Evolutionary conservation across 1,140 invertebrate genomes (phyloP), one percentile per base, ranked within the genome.

Genomic region (Drosophila nasuta): DNA sequence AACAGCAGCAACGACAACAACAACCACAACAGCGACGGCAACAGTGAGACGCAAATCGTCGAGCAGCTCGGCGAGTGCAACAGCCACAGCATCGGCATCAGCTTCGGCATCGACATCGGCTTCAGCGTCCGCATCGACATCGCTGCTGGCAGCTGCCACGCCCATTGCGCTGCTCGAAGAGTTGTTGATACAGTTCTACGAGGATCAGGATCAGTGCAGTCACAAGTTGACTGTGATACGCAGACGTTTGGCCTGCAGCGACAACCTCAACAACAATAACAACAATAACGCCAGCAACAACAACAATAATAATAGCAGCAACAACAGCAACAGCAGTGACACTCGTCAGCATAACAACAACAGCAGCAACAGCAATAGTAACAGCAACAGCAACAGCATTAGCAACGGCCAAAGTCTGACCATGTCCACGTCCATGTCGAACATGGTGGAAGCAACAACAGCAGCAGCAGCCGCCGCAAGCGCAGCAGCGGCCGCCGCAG

Each of bases 131-230:
- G 62, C 56, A n/a, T 75, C 78, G 1, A 65, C 75, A n/a, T 85
- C 81, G n/a, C 60, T 80, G 4, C 45, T 74, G 13, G 75, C 66
- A 7, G 59, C 70, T 3, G 49, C 51, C 30, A 74, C 81, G 25
- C 77, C 81, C 13, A 91, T 91, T 38, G 65, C 74, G 3, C 62
- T 92, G 60, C 77, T 92, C 5, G 91, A 92, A 46, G 91, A 92
- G 71, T 33, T 92, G 58, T 75, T 92, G 1, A 76, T 92, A 17
- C 86, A 92, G 52, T 86, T 92, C 43, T 92, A 92, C 90, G 91
- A 92, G 52, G 86, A 91, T 54, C 91, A 85, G 20, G 83, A 86
- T 62, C 82, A 82, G 58, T 68, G 76, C 7, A 66, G 54, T 49
- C 71, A 72, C 51, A 79, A 79, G 52, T 49, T 83, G 13, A 82